These are phyloP conservation scores for Malacoctenus gilli DNA, from an alignment of 2,797 vertebrate species.

Conservation along the genomic window DNA sequence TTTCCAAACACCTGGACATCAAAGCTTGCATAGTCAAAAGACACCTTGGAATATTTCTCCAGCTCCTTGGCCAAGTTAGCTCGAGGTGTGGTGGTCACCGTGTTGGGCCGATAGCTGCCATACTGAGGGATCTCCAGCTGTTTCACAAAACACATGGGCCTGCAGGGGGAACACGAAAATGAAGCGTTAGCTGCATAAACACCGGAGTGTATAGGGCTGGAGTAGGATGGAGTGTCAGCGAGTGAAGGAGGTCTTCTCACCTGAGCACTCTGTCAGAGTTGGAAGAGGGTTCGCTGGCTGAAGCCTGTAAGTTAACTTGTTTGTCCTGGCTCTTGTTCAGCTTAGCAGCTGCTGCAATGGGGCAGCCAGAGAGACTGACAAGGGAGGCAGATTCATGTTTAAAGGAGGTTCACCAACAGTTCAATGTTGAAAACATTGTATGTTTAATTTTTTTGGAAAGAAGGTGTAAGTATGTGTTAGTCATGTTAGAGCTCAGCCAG, in stretches of 20 bases:
- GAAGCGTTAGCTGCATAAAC: too few species aligned
- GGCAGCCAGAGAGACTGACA: slow-evolving; percentile 92
- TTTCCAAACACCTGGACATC: slow-evolving; percentile 99
- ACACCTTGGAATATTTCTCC: slow-evolving; percentile 99
- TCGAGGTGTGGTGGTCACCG: slow-evolving; percentile 91
- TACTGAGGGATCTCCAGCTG: slow-evolving; percentile 98
- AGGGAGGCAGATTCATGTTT: too few species aligned
- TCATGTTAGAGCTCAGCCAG: too few species aligned
- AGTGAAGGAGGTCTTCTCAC: slow-evolving; percentile 77
- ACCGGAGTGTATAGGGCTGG: background rate
- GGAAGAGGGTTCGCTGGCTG: slow-evolving; percentile 85
- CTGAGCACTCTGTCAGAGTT: slow-evolving; percentile 97
- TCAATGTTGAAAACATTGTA: too few species aligned
- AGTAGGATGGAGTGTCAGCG: too few species aligned
- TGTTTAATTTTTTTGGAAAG: too few species aligned
- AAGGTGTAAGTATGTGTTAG: too few species aligned
- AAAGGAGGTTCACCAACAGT: too few species aligned
- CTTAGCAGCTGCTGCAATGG: slow-evolving; percentile 95
- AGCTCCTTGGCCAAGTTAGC: slow-evolving; percentile 98
- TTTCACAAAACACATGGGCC: slow-evolving; percentile 99
- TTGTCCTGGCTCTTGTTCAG: slow-evolving; percentile 94
- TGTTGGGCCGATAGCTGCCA: slow-evolving; percentile 91
- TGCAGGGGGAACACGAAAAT: slow-evolving; percentile 69
- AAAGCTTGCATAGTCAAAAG: slow-evolving; percentile 99
- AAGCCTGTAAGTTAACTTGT: slow-evolving; percentile 79